Evolutionary conservation across 2,113 vertebrate species (phyloP).

Genomic region (Potamarius usumacintae): DNA sequence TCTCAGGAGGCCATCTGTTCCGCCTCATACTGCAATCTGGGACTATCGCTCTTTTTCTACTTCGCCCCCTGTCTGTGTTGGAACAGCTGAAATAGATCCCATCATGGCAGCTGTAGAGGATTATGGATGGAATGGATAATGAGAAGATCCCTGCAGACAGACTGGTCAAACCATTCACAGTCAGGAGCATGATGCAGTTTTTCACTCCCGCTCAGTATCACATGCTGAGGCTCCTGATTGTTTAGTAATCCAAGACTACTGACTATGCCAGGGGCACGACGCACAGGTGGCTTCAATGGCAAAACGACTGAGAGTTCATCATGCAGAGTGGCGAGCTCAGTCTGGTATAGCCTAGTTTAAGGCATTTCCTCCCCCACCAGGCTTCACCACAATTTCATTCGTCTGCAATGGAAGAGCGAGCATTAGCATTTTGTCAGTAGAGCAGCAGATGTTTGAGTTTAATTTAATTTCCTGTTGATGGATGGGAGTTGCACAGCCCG

Average conservation of each 20-base stretch:
- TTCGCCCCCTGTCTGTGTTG: slow-evolving; percentile 14
- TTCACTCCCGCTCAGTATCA: slow-evolving; percentile 10
- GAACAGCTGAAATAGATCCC: slow-evolving; percentile 72
- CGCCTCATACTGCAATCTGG: slow-evolving; percentile 44
- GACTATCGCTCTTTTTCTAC: slow-evolving; percentile 13
- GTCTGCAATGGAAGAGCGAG: slow-evolving; percentile 55
- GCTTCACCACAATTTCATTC: slow-evolving; percentile 72
- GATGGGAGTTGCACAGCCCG: not conserved
- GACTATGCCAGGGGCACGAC: not conserved
- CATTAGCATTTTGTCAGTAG: slow-evolving; percentile 31
- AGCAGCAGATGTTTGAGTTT: not conserved
- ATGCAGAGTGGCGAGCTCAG: not conserved
- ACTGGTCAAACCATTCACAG: slow-evolving; percentile 33
- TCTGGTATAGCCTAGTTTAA: slow-evolving; percentile 32
- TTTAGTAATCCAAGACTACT: slow-evolving; percentile 14
- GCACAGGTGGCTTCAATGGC: slow-evolving; percentile 2
- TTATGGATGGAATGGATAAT: slow-evolving; percentile 68
- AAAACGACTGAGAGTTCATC: slow-evolving; percentile 17
- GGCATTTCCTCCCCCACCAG: slow-evolving; percentile 60
- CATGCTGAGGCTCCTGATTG: slow-evolving; percentile 1
- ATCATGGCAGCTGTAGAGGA: slow-evolving; percentile 67
- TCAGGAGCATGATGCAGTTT: slow-evolving; percentile 1
- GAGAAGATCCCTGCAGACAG: slow-evolving; percentile 35
- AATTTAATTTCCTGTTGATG: slow-evolving; percentile 2
- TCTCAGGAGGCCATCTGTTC: slow-evolving; percentile 68